These are phyloP conservation scores for Eilema caniola DNA, from an alignment of 2,888 invertebrate species.

Conservation along the genomic window DNA sequence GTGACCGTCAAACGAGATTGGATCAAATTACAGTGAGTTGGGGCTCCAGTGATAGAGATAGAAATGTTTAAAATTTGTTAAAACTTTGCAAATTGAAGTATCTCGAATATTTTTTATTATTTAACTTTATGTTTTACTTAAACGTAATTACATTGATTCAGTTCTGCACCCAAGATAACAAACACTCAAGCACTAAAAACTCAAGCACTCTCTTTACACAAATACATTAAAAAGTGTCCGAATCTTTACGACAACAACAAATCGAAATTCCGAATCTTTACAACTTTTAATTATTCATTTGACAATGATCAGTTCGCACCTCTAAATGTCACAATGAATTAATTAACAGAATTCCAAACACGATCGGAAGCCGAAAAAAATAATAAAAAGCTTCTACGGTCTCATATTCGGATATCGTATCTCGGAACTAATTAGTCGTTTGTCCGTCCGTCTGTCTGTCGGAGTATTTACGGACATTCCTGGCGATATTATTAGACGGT, in stretches of 20 bases:
- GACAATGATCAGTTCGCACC: constrained; percentile 34
- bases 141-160: neutral
- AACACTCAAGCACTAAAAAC: constrained; percentile 1
- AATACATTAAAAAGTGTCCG: constrained; percentile 14
- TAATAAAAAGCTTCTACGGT: constrained; percentile 33
- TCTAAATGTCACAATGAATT: constrained; percentile 35
- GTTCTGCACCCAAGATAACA: neutral
- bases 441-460: constrained; percentile 43
- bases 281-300: constrained; percentile 25
- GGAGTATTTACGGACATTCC: constrained; percentile 28
- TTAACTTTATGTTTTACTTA: too few relatives aligned
- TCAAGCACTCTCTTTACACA: constrained; percentile 16
- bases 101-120: too few relatives aligned
- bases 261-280: constrained; percentile 24
- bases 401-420: constrained; percentile 40
- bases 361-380: constrained; percentile 21
- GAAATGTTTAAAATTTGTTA: too few relatives aligned
- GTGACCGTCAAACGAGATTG: neutral
- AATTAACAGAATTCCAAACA: constrained; percentile 47
- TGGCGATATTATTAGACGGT: constrained; percentile 39
- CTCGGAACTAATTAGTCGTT: constrained; percentile 52
- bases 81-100: too few relatives aligned
- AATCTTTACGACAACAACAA: constrained; percentile 20
- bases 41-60: neutral
- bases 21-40: constrained; percentile 7